These are phyloP conservation scores for Nomada fabriciana DNA, from an alignment of 2,888 invertebrate genomes.

Conservation along the genomic window DNA sequence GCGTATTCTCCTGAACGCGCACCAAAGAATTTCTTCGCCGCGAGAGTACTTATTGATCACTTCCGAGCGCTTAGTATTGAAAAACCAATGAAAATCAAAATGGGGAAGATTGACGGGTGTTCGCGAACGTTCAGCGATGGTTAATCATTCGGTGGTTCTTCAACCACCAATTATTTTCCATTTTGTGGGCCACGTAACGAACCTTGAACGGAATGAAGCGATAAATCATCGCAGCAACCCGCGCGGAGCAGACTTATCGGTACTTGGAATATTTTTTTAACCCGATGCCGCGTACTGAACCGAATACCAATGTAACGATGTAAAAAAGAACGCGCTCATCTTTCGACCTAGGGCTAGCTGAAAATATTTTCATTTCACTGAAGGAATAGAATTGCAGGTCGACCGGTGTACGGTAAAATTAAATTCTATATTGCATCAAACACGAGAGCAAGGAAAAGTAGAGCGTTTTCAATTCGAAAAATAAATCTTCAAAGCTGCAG, in stretches of 20 bases:
- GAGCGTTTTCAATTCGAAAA: too few relatives aligned
- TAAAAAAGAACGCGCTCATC: background rate
- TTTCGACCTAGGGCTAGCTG: too few relatives aligned
- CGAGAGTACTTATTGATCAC: background rate
- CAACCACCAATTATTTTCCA: conserved; percentile 14
- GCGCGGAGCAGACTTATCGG: too few relatives aligned
- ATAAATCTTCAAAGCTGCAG: too few relatives aligned
- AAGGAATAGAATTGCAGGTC: too few relatives aligned
- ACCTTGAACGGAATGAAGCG: background rate
- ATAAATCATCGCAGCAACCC: conserved; percentile 5
- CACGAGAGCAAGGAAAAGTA: too few relatives aligned
- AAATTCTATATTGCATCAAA: too few relatives aligned
- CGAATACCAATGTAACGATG: conserved; percentile 13
- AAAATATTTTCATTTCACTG: too few relatives aligned
- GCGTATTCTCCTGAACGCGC: background rate
- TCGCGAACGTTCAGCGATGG: conserved; percentile 58
- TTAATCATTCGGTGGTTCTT: conserved; percentile 66
- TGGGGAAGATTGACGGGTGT: conserved; percentile 46
- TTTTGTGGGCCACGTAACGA: background rate
- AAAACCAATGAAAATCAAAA: conserved; percentile 38
- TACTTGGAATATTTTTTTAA: background rate
- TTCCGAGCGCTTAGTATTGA: too few relatives aligned
- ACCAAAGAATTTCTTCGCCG: background rate
- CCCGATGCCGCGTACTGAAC: background rate
- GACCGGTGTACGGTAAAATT: too few relatives aligned